Percentiles rank a stretch among this genome's conserved stretches.
Conservation (phyloP, 30 jellyfish, hydroid and myxozoan genomes). For the Cassiopea andromeda region DNA sequence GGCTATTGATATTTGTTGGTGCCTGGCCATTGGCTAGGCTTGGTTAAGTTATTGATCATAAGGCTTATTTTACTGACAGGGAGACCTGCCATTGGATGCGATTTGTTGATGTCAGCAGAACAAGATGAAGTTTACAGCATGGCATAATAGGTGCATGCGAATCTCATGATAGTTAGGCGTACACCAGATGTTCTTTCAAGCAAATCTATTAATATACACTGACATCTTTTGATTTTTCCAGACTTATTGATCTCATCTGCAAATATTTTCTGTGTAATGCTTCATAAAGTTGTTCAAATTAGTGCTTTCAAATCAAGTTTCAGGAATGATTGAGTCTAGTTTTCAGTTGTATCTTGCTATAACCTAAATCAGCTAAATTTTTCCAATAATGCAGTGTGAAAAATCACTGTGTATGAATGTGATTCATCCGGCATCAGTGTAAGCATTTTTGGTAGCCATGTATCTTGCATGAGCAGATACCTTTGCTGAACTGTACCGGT, state of each 20-base stretch:
- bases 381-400: conserved; percentile 32
- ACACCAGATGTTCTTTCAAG: neutral
- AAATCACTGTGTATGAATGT: conserved; percentile 23
- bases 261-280: neutral
- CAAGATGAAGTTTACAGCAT: conserved; percentile 51
- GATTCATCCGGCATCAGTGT: conserved; percentile 22
- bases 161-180: conserved; percentile 18
- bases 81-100: conserved; percentile 48
- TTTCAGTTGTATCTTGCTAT: neutral
- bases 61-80: conserved; percentile 76
- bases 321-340: neutral
- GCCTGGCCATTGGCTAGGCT: conserved; percentile 73
- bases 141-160: conserved; percentile 60
- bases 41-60: conserved; percentile 55
- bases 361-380: neutral
- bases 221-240: neutral
- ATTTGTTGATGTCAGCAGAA: conserved; percentile 27
- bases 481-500: conserved; percentile 44
- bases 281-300: too few species aligned
- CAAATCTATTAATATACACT: neutral
- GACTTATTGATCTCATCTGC: neutral
- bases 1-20: conserved; percentile 2
- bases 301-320: too few species aligned
- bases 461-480: conserved; percentile 42
- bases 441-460: conserved; percentile 62